These are phyloP conservation scores for Bombyx mori DNA, from an alignment of 1,140 invertebrate species.

Conservation along the genomic window DNA sequence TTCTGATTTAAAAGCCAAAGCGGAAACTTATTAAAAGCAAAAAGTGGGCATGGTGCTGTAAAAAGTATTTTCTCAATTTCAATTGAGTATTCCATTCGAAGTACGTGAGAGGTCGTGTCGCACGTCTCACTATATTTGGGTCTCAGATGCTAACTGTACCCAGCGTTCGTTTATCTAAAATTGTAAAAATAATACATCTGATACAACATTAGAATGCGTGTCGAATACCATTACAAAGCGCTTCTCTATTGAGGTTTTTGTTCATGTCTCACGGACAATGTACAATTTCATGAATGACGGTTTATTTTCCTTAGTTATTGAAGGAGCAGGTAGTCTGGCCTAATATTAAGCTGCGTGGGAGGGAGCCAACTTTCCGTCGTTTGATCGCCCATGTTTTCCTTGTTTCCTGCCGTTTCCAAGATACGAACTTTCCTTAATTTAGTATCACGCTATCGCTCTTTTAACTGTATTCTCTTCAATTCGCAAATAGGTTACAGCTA, in stretches of 20 bases:
- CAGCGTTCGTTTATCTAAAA: slow-evolving; percentile 3
- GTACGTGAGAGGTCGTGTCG: slow-evolving; percentile 5
- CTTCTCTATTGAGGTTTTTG: slow-evolving; percentile 1
- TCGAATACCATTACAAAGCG: background rate
- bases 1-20: background rate
- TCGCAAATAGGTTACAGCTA: too few relatives aligned
- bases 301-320: slow-evolving; percentile 2
- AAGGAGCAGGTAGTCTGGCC: too few relatives aligned
- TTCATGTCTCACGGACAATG: background rate
- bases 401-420: too few relatives aligned
- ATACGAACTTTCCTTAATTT: too few relatives aligned
- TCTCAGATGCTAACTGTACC: slow-evolving; percentile 9
- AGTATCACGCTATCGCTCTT: too few relatives aligned
- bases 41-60: too few relatives aligned
- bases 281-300: background rate
- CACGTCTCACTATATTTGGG: slow-evolving; percentile 5
- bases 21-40: background rate
- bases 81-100: slow-evolving; percentile 1
- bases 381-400: too few relatives aligned
- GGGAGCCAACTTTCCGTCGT: too few relatives aligned
- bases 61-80: slow-evolving; percentile 1
- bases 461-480: too few relatives aligned
- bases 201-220: too few relatives aligned
- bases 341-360: too few relatives aligned
- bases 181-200: slow-evolving; percentile 1